These are phyloP conservation scores for Cyclophora albipunctata DNA, from an alignment of 2,888 invertebrate genomes.

Conservation along the genomic window DNA sequence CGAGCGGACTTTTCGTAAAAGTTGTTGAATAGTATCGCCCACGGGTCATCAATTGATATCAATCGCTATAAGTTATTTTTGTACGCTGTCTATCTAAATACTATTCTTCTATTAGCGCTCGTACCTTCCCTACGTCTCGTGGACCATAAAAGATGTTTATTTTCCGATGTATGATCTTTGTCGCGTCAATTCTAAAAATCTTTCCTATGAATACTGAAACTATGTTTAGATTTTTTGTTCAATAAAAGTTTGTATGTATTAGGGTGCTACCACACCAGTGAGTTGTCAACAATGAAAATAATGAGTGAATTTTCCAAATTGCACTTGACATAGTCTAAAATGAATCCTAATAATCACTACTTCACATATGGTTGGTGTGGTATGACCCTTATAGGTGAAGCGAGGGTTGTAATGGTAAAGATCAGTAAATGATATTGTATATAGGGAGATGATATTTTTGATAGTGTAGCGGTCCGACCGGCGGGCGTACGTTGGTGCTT, in stretches of 20 bases:
- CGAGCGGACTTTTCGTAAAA: too few species aligned
- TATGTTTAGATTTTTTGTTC: too few species aligned
- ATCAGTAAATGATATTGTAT: too few species aligned
- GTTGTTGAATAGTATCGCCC: too few species aligned
- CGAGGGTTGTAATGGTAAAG: too few species aligned
- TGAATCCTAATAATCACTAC: too few species aligned
- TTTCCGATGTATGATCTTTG: conserved; percentile 19
- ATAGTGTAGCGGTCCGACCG: conserved; percentile 50
- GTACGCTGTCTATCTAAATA: conserved; percentile 23
- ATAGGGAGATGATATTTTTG: conserved; percentile 24
- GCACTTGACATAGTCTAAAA: too few species aligned
- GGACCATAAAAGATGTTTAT: conserved; percentile 27
- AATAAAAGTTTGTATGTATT: too few species aligned
- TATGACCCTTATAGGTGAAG: background rate
- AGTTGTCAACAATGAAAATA: too few species aligned
- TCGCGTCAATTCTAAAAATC: conserved; percentile 13
- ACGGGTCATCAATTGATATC: conserved; percentile 9
- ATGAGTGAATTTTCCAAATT: too few species aligned
- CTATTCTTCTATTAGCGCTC: conserved; percentile 13
- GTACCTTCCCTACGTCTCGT: conserved; percentile 15
- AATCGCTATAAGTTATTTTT: conserved; percentile 31
- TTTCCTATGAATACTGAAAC: background rate
- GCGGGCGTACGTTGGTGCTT: conserved; percentile 67
- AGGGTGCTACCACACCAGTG: too few species aligned
- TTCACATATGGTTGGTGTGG: background rate